Evolutionary conservation across 2,797 vertebrate genomes (phyloP).

Genomic region (Tadarida brasiliensis): DNA sequence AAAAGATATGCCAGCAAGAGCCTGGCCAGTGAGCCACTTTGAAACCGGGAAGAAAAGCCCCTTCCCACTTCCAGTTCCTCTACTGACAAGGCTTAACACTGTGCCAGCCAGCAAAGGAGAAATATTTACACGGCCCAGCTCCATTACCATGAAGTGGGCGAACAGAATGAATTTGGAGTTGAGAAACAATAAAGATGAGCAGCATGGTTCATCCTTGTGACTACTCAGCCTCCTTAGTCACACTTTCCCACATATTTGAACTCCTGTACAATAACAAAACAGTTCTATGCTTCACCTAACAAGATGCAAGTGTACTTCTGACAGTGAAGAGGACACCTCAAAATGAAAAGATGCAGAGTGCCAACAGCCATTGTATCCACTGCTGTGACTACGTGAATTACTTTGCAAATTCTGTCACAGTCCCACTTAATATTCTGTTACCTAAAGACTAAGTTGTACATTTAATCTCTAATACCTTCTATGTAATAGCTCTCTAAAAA

Average conservation of each 20-base stretch:
- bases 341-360: neutral
- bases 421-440: neutral
- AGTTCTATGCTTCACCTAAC: neutral
- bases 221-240: neutral
- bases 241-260: neutral
- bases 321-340: neutral
- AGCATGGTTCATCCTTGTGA: neutral
- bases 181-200: neutral
- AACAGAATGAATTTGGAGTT: neutral
- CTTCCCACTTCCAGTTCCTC: neutral
- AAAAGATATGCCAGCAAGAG: neutral
- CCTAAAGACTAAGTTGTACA: conserved; percentile 10
- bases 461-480: neutral
- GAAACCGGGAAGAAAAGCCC: neutral
- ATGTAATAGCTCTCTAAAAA: neutral
- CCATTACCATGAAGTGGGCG: neutral
- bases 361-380: neutral
- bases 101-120: neutral
- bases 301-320: neutral
- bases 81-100: neutral
- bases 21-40: neutral
- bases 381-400: neutral
- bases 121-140: neutral
- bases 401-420: neutral
- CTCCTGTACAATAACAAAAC: neutral